These are phyloP conservation scores for Otolemur garnettii DNA, from an alignment of 2,113 vertebrate species.

Conservation along the genomic window DNA sequence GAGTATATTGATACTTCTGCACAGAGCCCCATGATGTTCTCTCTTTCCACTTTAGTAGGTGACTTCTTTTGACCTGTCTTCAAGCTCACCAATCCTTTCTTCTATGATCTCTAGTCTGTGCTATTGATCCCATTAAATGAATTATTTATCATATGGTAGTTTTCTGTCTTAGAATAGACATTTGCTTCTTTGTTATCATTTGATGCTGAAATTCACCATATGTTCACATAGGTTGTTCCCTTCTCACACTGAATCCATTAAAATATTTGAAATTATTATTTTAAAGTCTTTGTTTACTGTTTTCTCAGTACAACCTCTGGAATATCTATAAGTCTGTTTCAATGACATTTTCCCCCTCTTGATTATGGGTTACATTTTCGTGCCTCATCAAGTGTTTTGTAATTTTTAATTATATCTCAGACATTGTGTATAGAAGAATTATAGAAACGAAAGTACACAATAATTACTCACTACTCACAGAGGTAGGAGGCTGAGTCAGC, in stretches of 20 bases:
- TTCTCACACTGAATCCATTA: neutral
- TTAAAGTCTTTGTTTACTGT: neutral
- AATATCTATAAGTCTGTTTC: neutral
- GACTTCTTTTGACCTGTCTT: neutral
- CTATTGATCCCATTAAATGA: neutral
- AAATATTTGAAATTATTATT: neutral
- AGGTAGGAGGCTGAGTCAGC: conserved; percentile 32
- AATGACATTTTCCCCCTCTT: neutral
- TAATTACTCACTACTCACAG: conserved; percentile 39
- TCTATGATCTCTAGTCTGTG: neutral
- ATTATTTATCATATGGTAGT: neutral
- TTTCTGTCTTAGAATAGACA: neutral
- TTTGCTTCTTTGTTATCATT: neutral
- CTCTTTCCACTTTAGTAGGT: neutral
- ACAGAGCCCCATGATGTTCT: neutral
- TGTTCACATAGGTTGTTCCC: neutral
- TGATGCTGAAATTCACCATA: neutral
- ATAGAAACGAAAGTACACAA: neutral
- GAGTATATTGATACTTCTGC: neutral
- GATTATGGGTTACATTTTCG: conserved; percentile 16
- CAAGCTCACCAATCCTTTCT: conserved; percentile 8
- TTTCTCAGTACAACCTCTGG: neutral
- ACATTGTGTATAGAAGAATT: conserved; percentile 26
- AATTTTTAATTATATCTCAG: conserved; percentile 74
- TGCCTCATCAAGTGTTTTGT: conserved; percentile 53